Evolutionary conservation across 2,113 vertebrate genomes (phyloP), one percentile per base, ranked within the genome.

Genomic region (Polypterus bichir): DNA sequence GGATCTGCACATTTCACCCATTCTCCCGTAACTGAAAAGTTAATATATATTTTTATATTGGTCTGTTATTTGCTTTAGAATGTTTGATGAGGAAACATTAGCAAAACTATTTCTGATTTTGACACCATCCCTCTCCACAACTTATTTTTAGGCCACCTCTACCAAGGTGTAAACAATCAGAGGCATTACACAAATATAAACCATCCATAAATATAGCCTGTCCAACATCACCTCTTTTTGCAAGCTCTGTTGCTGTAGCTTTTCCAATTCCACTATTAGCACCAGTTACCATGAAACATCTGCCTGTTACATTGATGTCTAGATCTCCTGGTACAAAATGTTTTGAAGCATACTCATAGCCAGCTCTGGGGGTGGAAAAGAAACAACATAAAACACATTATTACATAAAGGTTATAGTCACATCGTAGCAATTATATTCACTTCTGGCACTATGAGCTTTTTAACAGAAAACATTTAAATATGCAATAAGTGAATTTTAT

Each of bases 251-350:
- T 1, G 87, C 87, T 0, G 85, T 49, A 1, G 81, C 79, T 81
- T 88, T 93, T 10, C 92, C 89, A 44, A 88, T 83, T 5, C 87
- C 82, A 0, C 89, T 90, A 76, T 88, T 96, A 0, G 79, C 86
- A 0, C 87, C 82, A 0, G 84, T 89, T 68, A 92, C 73, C 70
- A 89, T 55, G 66, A 88, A 91, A 65, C 77, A 82, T 61, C 81
- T 78, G 54, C 85, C 81, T 9, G 68, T 71, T 67, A 88, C 69
- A 7, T 83, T 75, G n/a, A 89, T 83, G 1, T 91, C 88, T 60
- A 89, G 67, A 58, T 89, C 86, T 0, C 71, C 73, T 1, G 81
- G 63, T 11, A 47, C 57, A 56, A 92, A 93, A 63, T 66, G 72
- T 68, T 77, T 83, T 3, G 83, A 79, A 3, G 84, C 89, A 8